A percentile compares a stretch with the other conserved stretches of the same genome.
Evolutionary conservation across 2,113 vertebrate genomes (phyloP).

Genomic region (Eleginops maclovinus): DNA sequence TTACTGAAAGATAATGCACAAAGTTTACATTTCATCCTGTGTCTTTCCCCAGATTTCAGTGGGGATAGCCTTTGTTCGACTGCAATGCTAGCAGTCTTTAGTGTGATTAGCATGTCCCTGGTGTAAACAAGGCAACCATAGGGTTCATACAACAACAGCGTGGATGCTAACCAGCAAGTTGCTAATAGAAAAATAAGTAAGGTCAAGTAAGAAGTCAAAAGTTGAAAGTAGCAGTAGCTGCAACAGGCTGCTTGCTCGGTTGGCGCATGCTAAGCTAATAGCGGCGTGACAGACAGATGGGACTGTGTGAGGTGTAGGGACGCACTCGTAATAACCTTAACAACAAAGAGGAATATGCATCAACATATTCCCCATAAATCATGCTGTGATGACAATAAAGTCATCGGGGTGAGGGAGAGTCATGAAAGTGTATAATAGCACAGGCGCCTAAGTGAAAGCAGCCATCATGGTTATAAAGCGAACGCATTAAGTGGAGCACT

Average conservation of each 20-base stretch:
- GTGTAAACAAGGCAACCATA: too few relatives aligned
- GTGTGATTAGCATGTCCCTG: not conserved
- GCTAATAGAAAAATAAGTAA: too few relatives aligned
- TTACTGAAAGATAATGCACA: not conserved
- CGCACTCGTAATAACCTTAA: not conserved
- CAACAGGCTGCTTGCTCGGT: too few relatives aligned
- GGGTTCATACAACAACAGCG: too few relatives aligned
- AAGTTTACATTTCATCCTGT: too few relatives aligned
- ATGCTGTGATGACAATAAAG: not conserved
- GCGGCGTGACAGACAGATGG: not conserved
- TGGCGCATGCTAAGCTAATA: too few relatives aligned
- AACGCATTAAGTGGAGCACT: not conserved
- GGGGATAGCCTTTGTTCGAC: too few relatives aligned
- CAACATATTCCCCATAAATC: not conserved
- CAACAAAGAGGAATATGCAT: not conserved
- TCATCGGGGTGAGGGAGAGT: not conserved
- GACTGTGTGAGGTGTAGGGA: not conserved
- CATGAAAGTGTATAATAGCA: not conserved
- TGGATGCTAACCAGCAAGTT: too few relatives aligned
- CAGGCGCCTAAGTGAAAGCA: not conserved
- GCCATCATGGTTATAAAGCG: not conserved
- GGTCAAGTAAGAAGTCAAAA: too few relatives aligned
- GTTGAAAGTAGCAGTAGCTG: too few relatives aligned
- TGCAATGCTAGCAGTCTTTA: too few relatives aligned
- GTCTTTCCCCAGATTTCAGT: too few relatives aligned